Base-by-base conservation (phyloP, 2,888 invertebrate species). In the Oscheius onirici region DNA sequence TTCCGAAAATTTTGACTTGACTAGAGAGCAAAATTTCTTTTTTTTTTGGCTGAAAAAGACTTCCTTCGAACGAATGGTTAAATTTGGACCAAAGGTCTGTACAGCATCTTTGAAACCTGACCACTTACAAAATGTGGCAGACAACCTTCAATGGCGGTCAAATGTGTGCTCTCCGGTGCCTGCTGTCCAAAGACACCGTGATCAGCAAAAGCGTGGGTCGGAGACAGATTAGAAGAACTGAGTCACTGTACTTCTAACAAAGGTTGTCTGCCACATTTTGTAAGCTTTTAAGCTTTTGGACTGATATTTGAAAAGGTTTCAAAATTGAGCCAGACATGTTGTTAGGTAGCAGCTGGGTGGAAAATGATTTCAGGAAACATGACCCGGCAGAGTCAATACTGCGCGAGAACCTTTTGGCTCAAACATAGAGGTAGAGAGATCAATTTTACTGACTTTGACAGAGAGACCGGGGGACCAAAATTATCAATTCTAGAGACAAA, bases 321-420 rank as follows among this genome's bases (percentile, higher is more conserved):
- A n/a, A 58, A 41, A 13, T 44, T 43, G 1, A 10, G 43, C 17
- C 34, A 40, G 34, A 44, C 8, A 41, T 2, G 3, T 15, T 15
- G 43, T 60, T 13, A 43, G 17, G 43, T 13, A 2, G 20, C n/a
- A n/a, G 54, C 5, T 20, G 20, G 41, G 17, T 26, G 20, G 52
- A n/a, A 41, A 44, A 44, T 41, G 43, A 63, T 46, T 63, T 63
- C 49, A 46, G 63, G 63, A 63, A 63, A 63, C 63, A 63, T 63
- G 63, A 63, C 66, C 66, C 41, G 54, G 54, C 66, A 52, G 41
- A 66, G 66, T 54, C 51, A 66, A 66, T 24, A 66, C 17, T 10
- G 15, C 15, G 20, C 15, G 24, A 10, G 46, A 43, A 26, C 40
- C 6, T 20, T 22, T 61, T 10, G 61, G 28, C 46, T 13, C 34